Conservation (phyloP, 2,888 invertebrate species). For the Muschampia plurimacula region DNA sequence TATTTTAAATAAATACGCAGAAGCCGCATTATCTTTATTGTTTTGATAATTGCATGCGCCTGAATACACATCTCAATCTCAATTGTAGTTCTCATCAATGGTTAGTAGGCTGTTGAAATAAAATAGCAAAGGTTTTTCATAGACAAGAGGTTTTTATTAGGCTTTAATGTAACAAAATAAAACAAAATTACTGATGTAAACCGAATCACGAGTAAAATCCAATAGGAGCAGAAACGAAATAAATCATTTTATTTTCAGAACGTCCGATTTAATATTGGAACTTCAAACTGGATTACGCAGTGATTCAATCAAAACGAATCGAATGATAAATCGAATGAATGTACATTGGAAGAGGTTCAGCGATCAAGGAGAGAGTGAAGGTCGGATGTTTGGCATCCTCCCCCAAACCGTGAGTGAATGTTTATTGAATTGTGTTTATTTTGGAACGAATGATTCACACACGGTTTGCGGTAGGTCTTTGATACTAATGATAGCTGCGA, state of each 20-base stretch:
- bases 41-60: not conserved
- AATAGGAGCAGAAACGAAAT: not conserved
- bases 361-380: slow-evolving; percentile 58
- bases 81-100: not conserved
- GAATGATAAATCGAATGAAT: slow-evolving; percentile 38
- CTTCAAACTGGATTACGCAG: slow-evolving; percentile 6
- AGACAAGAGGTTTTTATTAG: no score
- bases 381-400: slow-evolving; percentile 55
- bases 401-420: slow-evolving; percentile 39
- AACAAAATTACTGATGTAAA: not conserved
- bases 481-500: not conserved
- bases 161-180: no score
- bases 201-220: not conserved
- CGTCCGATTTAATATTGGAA: slow-evolving; percentile 7
- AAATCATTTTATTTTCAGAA: slow-evolving; percentile 12
- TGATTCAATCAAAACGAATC: slow-evolving; percentile 16
- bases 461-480: slow-evolving; percentile 35
- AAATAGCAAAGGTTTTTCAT: no score
- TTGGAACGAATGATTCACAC: slow-evolving; percentile 25
- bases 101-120: no score
- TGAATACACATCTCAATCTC: not conserved
- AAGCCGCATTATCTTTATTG: not conserved
- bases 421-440: slow-evolving; percentile 27
- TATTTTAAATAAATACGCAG: not conserved
- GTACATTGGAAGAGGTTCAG: slow-evolving; percentile 27